Conservation (phyloP, 2,797 vertebrate genomes). For the Smutsia gigantea region DNA sequence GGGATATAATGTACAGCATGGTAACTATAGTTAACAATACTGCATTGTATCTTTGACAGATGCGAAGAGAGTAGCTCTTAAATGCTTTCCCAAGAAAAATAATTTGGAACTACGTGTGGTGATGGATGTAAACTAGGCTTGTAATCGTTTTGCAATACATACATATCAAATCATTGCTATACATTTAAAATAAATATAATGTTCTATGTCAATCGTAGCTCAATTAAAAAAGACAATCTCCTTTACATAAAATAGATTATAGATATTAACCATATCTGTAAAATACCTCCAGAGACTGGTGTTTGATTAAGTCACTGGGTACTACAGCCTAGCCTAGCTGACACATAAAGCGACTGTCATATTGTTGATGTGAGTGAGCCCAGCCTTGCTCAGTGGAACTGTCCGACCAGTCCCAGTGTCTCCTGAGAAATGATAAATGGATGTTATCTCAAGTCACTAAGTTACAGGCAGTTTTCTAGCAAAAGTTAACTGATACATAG, state of each 20-base stretch:
- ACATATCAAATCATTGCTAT: not conserved
- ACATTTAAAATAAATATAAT: not conserved
- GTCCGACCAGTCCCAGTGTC: not conserved
- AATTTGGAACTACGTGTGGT: not conserved
- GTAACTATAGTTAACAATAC: not conserved
- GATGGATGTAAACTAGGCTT: not conserved
- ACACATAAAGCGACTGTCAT: not conserved
- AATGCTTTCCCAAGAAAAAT: not conserved
- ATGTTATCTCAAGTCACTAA: not conserved
- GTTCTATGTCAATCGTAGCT: not conserved
- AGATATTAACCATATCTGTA: not conserved
- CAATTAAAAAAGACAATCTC: not conserved
- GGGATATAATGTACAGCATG: not conserved
- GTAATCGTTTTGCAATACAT: not conserved
- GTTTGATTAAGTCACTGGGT: not conserved
- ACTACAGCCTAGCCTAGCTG: not conserved
- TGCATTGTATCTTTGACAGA: not conserved
- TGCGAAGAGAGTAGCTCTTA: not conserved
- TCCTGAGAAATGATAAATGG: not conserved
- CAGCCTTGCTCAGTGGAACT: not conserved
- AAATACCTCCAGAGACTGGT: not conserved
- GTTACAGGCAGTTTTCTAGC: not conserved
- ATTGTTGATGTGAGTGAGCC: not conserved
- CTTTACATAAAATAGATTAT: not conserved
- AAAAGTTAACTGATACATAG: not conserved